These are phyloP conservation scores for Ramphastos sulfuratus DNA, from an alignment of 2,113 vertebrate species.

Conservation along the genomic window DNA sequence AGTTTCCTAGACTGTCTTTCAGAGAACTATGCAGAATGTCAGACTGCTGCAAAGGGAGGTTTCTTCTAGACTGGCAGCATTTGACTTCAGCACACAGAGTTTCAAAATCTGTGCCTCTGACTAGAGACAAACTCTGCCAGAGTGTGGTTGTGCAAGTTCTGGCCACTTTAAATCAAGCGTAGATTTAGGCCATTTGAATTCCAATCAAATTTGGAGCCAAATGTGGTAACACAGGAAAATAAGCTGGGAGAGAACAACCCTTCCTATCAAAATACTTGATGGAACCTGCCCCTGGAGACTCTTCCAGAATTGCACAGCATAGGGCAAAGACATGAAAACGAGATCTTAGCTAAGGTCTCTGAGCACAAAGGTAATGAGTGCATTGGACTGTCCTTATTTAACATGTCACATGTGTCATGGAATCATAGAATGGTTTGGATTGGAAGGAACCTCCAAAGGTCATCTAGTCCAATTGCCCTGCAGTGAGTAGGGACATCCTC, in stretches of 20 bases:
- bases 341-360: not conserved
- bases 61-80: not conserved
- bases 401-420: not conserved
- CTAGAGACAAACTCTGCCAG: not conserved
- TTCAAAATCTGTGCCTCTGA: not conserved
- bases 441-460: no score
- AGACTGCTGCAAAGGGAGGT: not conserved
- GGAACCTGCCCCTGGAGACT: not conserved
- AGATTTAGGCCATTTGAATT: not conserved
- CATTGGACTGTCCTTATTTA: not conserved
- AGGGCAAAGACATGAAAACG: not conserved
- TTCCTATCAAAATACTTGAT: constrained; percentile 7
- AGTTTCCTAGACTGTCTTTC: not conserved
- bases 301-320: not conserved
- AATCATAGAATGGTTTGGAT: no score
- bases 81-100: not conserved
- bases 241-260: not conserved
- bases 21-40: not conserved
- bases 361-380: not conserved
- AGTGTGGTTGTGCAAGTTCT: not conserved
- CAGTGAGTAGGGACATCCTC: no score
- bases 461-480: no score
- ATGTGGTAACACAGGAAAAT: not conserved
- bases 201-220: not conserved
- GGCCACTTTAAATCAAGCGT: not conserved